These are phyloP conservation scores for Porphyrio hochstetteri DNA, from an alignment of 2,113 vertebrate genomes.

Conservation along the genomic window DNA sequence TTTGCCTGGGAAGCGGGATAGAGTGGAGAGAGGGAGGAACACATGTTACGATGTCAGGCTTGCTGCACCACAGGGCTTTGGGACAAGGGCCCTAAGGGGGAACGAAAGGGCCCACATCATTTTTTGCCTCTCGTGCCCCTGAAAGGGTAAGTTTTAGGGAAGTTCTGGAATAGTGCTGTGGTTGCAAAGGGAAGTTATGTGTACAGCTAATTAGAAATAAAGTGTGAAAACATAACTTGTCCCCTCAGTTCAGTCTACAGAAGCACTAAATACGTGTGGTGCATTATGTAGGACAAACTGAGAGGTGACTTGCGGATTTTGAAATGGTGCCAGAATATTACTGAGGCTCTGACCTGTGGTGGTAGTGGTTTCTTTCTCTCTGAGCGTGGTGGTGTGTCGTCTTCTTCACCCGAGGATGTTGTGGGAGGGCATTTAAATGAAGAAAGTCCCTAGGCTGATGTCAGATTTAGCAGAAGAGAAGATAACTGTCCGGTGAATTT, in stretches of 20 bases:
- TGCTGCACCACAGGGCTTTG: fast-evolving
- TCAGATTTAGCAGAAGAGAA: background rate
- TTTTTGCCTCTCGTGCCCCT: background rate
- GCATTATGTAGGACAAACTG: background rate
- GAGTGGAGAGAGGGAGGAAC: background rate
- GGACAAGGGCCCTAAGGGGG: background rate
- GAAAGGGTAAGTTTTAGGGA: background rate
- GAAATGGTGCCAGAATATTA: background rate
- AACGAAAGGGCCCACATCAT: too few relatives aligned
- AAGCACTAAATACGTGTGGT: fast-evolving
- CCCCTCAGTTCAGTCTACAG: background rate
- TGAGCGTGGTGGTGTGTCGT: fast-evolving
- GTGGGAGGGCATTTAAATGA: background rate
- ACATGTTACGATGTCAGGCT: fast-evolving
- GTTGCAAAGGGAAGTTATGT: background rate
- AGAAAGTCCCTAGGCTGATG: background rate
- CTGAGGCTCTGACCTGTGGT: background rate
- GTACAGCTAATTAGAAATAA: fast-evolving
- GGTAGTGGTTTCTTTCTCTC: background rate
- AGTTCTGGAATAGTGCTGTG: fast-evolving
- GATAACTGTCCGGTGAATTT: background rate
- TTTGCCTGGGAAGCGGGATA: background rate
- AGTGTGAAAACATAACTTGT: fast-evolving
- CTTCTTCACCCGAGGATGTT: fast-evolving
- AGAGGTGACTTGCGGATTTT: background rate